Evolutionary conservation across 2,888 invertebrate genomes (phyloP).

Genomic region (Chloroclysta siterata): DNA sequence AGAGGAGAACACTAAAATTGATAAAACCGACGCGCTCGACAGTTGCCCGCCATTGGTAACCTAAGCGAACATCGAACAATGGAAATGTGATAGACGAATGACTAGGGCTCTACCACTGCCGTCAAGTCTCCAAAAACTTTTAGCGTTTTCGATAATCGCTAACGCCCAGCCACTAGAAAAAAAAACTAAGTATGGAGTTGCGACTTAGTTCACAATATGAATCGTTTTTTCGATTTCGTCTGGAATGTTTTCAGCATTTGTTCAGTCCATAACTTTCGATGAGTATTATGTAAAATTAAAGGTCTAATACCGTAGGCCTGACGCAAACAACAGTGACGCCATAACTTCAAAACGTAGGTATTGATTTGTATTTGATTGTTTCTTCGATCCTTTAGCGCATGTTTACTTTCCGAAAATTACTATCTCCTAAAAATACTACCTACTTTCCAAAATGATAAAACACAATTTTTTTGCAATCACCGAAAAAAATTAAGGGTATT

Average conservation of each 20-base stretch:
- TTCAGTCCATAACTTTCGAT: conserved; percentile 45
- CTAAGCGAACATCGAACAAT: no score
- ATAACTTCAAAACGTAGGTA: background rate
- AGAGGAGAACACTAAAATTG: no score
- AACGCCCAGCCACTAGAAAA: background rate
- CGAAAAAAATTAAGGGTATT: no score
- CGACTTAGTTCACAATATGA: no score
- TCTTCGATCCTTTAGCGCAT: background rate
- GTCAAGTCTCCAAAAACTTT: no score
- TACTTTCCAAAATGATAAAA: background rate
- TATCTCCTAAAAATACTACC: background rate
- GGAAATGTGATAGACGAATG: no score
- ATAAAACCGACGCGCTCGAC: no score
- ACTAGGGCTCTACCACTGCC: no score
- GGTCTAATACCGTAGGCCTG: background rate
- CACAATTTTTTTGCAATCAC: background rate
- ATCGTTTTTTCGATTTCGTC: conserved; percentile 46
- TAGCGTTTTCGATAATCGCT: background rate
- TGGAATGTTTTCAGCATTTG: conserved; percentile 74
- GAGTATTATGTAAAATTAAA: conserved; percentile 31
- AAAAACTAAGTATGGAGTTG: background rate
- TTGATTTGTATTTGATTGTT: no score
- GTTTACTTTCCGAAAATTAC: background rate
- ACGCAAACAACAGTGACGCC: background rate
- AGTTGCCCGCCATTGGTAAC: no score